Evolutionary conservation across 2,113 vertebrate species (phyloP).

Genomic region (Parotia lawesii): DNA sequence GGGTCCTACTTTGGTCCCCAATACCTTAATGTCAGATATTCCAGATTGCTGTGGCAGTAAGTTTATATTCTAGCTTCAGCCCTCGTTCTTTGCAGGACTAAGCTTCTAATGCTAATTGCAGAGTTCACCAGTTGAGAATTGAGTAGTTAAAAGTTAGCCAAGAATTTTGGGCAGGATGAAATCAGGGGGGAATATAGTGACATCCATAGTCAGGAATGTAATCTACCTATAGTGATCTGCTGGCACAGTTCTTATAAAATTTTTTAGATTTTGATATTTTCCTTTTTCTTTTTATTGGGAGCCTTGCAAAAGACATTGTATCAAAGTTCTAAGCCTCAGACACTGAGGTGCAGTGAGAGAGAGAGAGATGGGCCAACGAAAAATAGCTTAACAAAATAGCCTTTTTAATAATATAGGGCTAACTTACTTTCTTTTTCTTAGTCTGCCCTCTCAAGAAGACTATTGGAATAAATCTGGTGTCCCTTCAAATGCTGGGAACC

Average conservation of each 20-base stretch:
- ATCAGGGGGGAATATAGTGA: background rate
- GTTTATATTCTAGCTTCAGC: background rate
- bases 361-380: background rate
- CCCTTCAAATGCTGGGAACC: background rate
- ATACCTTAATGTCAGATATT: background rate
- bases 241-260: background rate
- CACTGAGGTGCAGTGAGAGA: accelerated
- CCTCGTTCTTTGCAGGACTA: background rate
- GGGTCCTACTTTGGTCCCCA: background rate
- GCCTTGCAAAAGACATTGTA: background rate
- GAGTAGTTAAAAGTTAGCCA: background rate
- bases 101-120: background rate
- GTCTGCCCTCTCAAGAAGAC: background rate
- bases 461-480: background rate
- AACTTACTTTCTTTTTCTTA: background rate
- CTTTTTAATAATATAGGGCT: background rate
- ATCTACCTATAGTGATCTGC: background rate
- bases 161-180: background rate
- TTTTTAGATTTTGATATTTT: background rate
- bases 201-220: background rate
- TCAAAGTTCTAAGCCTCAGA: background rate
- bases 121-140: background rate
- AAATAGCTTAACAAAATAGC: background rate
- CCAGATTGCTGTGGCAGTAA: background rate
- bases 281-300: background rate